Percentiles rank a stretch among this genome's conserved stretches.
These are phyloP conservation scores for Hydrolagus colliei DNA, from an alignment of 2,797 vertebrate genomes.

Conservation along the genomic window DNA sequence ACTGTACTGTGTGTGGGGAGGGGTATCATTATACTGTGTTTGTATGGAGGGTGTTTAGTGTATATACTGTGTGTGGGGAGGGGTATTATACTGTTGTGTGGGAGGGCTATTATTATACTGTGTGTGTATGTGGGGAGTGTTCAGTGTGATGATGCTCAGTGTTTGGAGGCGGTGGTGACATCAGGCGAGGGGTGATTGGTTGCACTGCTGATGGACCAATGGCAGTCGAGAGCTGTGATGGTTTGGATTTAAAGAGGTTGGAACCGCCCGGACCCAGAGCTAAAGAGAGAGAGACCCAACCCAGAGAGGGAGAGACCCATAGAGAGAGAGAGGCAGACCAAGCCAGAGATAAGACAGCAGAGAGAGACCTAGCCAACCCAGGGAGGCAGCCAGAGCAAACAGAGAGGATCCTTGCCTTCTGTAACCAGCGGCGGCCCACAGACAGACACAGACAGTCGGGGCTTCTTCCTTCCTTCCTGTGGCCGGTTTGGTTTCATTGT, in stretches of 20 bases:
- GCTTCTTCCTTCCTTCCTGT: too few relatives aligned
- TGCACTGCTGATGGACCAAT: slow-evolving; percentile 29
- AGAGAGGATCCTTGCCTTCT: not conserved
- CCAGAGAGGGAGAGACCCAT: not conserved
- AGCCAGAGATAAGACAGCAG: too few relatives aligned
- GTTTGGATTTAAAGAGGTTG: slow-evolving; percentile 38
- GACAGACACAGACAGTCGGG: too few relatives aligned
- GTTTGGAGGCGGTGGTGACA: not conserved
- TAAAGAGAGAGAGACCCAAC: not conserved
- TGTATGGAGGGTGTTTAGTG: too few relatives aligned
- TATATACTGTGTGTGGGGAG: too few relatives aligned
- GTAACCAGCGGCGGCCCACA: not conserved
- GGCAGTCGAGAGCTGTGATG: slow-evolving; percentile 31
- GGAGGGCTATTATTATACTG: not conserved
- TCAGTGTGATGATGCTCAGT: too few relatives aligned
- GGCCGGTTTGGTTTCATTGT: too few relatives aligned
- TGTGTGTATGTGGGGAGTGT: not conserved
- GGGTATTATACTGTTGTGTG: too few relatives aligned
- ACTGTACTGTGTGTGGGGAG: too few relatives aligned
- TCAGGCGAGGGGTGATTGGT: not conserved
- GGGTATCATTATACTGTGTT: too few relatives aligned
- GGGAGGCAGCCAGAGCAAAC: not conserved
- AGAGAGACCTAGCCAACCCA: not conserved
- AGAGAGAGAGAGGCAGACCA: not conserved
- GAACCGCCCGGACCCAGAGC: not conserved